Evolutionary conservation across 1,140 invertebrate genomes (phyloP).

Genomic region (Pectinophora gossypiella): DNA sequence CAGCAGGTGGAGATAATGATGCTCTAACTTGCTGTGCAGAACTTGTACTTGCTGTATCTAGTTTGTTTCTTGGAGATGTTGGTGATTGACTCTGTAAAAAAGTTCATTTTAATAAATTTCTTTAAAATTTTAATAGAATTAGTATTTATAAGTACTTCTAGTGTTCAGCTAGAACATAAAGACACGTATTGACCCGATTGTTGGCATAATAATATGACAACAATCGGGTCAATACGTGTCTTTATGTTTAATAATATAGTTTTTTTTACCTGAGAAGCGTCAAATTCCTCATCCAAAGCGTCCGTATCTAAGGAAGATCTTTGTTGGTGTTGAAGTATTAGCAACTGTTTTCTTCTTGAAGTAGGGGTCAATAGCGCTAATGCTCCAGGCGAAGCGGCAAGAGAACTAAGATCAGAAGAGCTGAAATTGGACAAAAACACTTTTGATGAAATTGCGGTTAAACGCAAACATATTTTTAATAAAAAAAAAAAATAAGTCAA

Average conservation of each 20-base stretch:
- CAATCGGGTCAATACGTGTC: no score
- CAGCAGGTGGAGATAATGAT: constrained; percentile 59
- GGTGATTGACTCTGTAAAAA: constrained; percentile 66
- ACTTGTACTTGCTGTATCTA: constrained; percentile 59
- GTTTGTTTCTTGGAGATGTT: constrained; percentile 69
- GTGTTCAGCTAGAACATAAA: no score
- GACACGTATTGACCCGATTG: no score
- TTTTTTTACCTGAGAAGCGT: constrained; percentile 68
- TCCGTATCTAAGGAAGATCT: constrained; percentile 90
- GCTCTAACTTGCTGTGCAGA: constrained; percentile 45
- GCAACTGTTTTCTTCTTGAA: constrained; percentile 83
- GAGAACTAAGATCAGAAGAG: constrained; percentile 77
- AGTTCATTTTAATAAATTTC: no score
- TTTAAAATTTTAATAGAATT: no score
- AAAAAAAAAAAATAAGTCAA: no score
- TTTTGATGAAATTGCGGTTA: no score
- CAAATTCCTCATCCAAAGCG: constrained; percentile 83
- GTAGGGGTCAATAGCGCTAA: constrained; percentile 83
- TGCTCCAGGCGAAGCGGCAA: constrained; percentile 74
- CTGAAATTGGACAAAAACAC: constrained; percentile 52
- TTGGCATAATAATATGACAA: no score
- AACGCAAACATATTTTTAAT: no score
- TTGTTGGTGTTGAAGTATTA: constrained; percentile 87
- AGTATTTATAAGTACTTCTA: no score
- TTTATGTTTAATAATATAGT: constrained; percentile 4